Evolutionary conservation across 2,797 vertebrate genomes (phyloP), one percentile per base, ranked within the genome.

Genomic region (Tachyglossus aculeatus): DNA sequence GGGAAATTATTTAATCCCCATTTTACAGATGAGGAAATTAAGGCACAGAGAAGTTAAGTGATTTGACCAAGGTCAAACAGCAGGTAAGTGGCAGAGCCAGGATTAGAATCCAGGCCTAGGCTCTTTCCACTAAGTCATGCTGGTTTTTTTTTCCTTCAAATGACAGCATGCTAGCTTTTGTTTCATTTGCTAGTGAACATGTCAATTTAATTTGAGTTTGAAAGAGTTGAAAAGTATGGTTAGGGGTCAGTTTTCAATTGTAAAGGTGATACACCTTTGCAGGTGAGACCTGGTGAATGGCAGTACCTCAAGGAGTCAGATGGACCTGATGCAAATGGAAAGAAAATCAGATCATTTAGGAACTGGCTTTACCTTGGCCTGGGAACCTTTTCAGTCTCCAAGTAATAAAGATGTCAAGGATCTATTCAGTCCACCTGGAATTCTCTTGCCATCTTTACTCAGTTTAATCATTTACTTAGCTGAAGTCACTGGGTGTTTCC

Each of bases 391-490:
- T 73, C 62, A 65, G 54, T 34, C 33, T n/a, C 37, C 47, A 56
- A 62, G 39, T 66, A 70, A 68, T 80, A 76, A 78, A 78, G 75
- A 59, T 80, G 65, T 80, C 33, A 58, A 61, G 33, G 50, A 70
- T 57, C 43, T 52, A 44, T 59, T 69, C 39, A 53, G 47, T 11
- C 57, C 45, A 22, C 9, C 6, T 13, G 48, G 74, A 66, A 71
- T 75, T 78, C 62, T 60, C 55, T 52, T 71, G 71, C 56, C 61
- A 70, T 73, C 51, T 80, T 61, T 53, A 41, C 67, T 76, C 40
- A 70, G 55, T 65, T 70, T 70, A 71, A 50, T 45, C 67, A 72
- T 71, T 25, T 50, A n/a, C n/a, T n/a, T n/a, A n/a, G 59, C 61
- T 66, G 55, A 80, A 73, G 36, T 47, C 78, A 62, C 22, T 18